A percentile compares a stretch with the other conserved stretches of the same genome.
Evolutionary conservation across 2,888 invertebrate species (phyloP).

Genomic region (Heliconius ethilla): DNA sequence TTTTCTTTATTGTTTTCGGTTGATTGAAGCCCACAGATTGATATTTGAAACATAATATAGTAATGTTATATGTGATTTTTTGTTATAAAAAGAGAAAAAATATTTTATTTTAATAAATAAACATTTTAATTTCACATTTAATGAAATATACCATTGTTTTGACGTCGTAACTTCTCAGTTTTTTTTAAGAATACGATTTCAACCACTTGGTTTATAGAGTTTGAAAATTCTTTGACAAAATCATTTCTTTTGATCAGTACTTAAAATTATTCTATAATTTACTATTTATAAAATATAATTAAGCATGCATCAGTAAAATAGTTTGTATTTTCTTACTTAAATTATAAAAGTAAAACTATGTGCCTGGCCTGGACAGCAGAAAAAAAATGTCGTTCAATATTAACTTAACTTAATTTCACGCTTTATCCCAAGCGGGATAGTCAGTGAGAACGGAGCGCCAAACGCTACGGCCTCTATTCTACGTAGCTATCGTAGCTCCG

Average conservation of each 20-base stretch:
- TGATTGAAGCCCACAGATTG: conserved; percentile 4
- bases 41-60: not conserved
- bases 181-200: too few relatives aligned
- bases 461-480: too few relatives aligned
- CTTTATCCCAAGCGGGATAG: too few relatives aligned
- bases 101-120: not conserved
- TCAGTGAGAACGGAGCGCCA: too few relatives aligned
- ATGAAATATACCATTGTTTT: not conserved
- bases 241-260: not conserved
- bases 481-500: too few relatives aligned
- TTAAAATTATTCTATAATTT: not conserved
- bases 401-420: not conserved
- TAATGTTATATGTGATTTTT: not conserved
- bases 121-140: not conserved
- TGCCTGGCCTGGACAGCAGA: not conserved
- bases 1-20: not conserved
- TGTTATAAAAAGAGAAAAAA: not conserved
- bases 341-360: too few relatives aligned
- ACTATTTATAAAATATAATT: not conserved
- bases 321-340: not conserved
- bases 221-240: not conserved
- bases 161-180: not conserved
- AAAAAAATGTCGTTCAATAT: not conserved
- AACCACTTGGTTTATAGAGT: not conserved
- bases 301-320: not conserved